phyloP scores from a whole-genome alignment of 64 coral and sea anemone species.

The Montipora sp. region DNA sequence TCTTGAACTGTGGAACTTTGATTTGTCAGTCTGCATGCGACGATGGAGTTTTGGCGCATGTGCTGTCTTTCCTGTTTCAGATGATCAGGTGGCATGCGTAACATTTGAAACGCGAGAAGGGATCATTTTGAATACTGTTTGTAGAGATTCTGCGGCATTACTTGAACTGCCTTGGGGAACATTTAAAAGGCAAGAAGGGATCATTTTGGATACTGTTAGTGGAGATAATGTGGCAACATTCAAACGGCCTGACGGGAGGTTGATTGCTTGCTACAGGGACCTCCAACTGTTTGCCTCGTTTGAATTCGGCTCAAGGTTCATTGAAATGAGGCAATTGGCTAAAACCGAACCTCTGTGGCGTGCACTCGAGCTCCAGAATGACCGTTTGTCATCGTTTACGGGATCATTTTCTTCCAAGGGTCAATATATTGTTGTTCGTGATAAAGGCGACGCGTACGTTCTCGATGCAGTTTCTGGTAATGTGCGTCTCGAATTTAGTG shows the following conservation, averaged over 20 bases:
- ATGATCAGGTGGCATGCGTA: not conserved
- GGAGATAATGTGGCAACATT: too few species aligned
- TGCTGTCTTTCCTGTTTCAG: not conserved
- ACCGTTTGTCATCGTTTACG: too few species aligned
- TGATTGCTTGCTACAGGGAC: too few species aligned
- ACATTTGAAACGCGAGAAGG: not conserved
- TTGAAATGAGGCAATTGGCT: too few species aligned
- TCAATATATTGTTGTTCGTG: not conserved
- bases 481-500: not conserved
- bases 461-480: not conserved
- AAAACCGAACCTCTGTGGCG: too few species aligned
- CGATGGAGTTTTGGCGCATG: not conserved
- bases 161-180: not conserved
- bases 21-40: not conserved
- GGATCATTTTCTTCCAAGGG: not conserved
- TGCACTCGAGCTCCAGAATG: too few species aligned
- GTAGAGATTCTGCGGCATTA: not conserved
- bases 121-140: not conserved
- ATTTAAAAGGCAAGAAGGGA: too few species aligned
- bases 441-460: not conserved
- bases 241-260: too few species aligned
- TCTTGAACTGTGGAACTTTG: constrained; percentile 4
- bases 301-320: too few species aligned
- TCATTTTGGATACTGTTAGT: too few species aligned
- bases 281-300: too few species aligned